Evolutionary conservation across 1,140 invertebrate species (phyloP), one percentile per base, ranked within the genome.

Genomic region (Schlechtendalia chinensis): DNA sequence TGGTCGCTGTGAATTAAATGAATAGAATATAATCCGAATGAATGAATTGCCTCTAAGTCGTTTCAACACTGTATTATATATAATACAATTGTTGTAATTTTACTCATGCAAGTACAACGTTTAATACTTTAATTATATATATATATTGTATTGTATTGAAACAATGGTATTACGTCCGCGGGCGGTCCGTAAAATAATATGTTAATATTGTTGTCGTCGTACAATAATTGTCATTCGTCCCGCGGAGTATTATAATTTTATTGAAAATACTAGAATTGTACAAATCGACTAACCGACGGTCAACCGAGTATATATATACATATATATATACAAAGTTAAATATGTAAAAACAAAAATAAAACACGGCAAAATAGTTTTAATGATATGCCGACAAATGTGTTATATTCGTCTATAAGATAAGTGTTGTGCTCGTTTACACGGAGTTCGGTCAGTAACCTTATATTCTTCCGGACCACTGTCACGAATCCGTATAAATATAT

Each of bases 361-460:
- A 50, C 1, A 11, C 11, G 47, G 47, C 14, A 12, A 10, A 5
- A 5, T 58, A 10, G 12, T 47, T 69, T 24, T 69, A 69, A 69
- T 17, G 39, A 47, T 47, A 24, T 24, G 6, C 65, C 11, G 39
- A n/a, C 45, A 22, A 24, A 67, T 22, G 63, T 69, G n/a, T 16
- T 69, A 69, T 69, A 47, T 69, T 24, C 17, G n/a, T 14, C 65
- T 32, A 19, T 39, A 67, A 67, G 32, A 67, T 67, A 67, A 67
- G n/a, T 50, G 8, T 47, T 69, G n/a, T 24, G 39, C 10, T 69
- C 12, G 39, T 69, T 69, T 6, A 5, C 11, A 22, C 4, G 19
- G 22, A 69, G 32, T 69, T 69, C 39, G 65, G 65, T 69, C 65
- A 69, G 65, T 69, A 69, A 69, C 65, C 32, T 69, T 69, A 5